Base-by-base conservation (phyloP, 2,797 vertebrate genomes). In the Galaxias olidus region DNA sequence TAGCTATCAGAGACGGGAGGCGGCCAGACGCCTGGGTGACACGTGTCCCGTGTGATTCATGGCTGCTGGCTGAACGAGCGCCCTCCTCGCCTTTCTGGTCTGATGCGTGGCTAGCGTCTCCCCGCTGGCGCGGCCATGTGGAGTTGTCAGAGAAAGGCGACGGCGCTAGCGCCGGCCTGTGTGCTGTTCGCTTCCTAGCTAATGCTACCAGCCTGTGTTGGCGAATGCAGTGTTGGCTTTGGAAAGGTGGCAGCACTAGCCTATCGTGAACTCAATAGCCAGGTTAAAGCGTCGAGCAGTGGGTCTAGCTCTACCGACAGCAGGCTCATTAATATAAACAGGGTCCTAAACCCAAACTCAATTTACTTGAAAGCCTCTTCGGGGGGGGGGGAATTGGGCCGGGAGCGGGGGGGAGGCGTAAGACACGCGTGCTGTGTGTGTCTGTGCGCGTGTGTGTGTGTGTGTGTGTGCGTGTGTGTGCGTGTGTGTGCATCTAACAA, bases 331-430 rank as follows among this genome's bases (percentile, higher is more conserved):
- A 87, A 86, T 88, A 87, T 82, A 87, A 89, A 89, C 87, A 87
- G 76, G 84, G 87, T 84, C 85, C 84, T 86, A 82, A 89, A 89
- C 87, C 82, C 82, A 87, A 89, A 87, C 86, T 88, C 86, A 89
- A 88, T 88, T 89, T 88, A 85, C 77, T 80, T 89, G 84, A 90
- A 89, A 89, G 88, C 86, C 84, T 87, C 84, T 85, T 85, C 82
- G 80, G 83, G 84, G 30, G 3, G 80, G 83, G 84, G 30, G 3
- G 30, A 30, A 30, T 30, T 30, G 30, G 30, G 30, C 3, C 30
- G 30, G 80, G 30, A 6, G 80, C 43, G 49, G 65, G 54, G 72
- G 73, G 76, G 49, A 63, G 54, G 72, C 72, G 76, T 82, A 77
- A 77, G 71, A 73, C 67, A 81, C 65, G 79, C 30, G 30, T 30